These are phyloP conservation scores for Patella caerulea DNA, from an alignment of 2,888 invertebrate genomes.

Conservation along the genomic window DNA sequence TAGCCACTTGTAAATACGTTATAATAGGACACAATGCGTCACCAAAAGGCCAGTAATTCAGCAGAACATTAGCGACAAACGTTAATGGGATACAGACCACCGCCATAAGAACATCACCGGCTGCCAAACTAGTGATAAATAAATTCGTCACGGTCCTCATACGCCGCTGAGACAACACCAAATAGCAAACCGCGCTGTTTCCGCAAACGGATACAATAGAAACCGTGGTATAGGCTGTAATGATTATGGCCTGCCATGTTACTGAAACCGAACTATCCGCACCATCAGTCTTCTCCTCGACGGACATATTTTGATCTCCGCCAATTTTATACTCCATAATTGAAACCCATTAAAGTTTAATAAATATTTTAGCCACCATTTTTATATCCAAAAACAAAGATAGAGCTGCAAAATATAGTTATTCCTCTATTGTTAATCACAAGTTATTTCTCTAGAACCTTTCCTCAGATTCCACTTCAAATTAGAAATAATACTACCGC, in stretches of 20 bases:
- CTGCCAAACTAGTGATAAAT: slow-evolving; percentile 69
- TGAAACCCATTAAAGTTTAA: no score
- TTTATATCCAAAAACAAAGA: no score
- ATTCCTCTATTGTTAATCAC: no score
- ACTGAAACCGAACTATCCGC: neutral
- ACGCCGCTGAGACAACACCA: slow-evolving; percentile 85
- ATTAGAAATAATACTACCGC: no score
- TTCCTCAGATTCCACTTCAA: no score
- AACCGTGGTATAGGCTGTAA: slow-evolving; percentile 11
- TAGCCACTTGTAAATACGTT: slow-evolving; percentile 80
- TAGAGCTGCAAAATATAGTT: no score
- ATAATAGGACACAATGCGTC: slow-evolving; percentile 84
- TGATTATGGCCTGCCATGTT: neutral
- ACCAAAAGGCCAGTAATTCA: slow-evolving; percentile 90
- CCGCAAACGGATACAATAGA: slow-evolving; percentile 64
- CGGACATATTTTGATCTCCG: no score
- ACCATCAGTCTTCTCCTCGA: no score
- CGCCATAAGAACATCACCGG: slow-evolving; percentile 70
- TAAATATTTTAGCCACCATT: no score
- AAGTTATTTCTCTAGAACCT: no score
- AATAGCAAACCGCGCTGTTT: slow-evolving; percentile 82
- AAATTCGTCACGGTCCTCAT: slow-evolving; percentile 93
- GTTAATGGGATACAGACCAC: slow-evolving; percentile 71
- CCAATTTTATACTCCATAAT: no score
- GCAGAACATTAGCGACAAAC: slow-evolving; percentile 83